Evolutionary conservation across 2,113 vertebrate genomes (phyloP), one percentile per base, ranked within the genome.

Genomic region (Etheostoma cragini): DNA sequence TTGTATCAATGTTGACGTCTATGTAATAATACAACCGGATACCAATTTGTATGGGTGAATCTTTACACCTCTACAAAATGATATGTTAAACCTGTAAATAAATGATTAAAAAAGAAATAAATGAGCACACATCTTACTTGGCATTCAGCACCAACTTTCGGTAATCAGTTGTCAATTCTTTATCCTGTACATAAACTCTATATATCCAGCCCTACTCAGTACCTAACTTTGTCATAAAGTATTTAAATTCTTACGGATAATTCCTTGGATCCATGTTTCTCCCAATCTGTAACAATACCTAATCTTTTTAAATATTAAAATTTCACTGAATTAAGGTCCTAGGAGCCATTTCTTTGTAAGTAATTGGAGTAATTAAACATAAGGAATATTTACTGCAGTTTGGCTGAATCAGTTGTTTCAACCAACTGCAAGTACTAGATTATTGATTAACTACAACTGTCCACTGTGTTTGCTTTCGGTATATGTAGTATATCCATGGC

Each of bases 371-470:
- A 42, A 11, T 42, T 11, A 42, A 42, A 42, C 38, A 42, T 26
- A 8, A 16, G 11, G 19, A 75, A 22, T 52, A 10, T 73, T 24
- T 8, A 35, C 10, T 33, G 65, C 19, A 58, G 24, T 52, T 47
- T 15, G 47, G 35, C 47, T 24, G 38, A 42, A 50, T 49, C 1
- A 0, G 67, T 50, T 33, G 66, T 22, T 53, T 47, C 22, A 21
- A 30, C 33, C 7, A 60, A 69, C 76, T 38, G 67, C 64, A n/a
- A 52, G 30, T 62, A 4, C 14, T 14, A 5, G 4, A 49, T 19
- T 68, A 80, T 80, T 45, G 38, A 80, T 86, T 73, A 56, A 19
- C 26, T 49, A 24, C 24, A 76, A 47, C 38, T 42, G 19, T 19
- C 35, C 62, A 0, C 6, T 1, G 13, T 33, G 58, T 78, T 74